Conservation (phyloP, 2,113 vertebrate genomes). For the Prunella fulvescens region DNA sequence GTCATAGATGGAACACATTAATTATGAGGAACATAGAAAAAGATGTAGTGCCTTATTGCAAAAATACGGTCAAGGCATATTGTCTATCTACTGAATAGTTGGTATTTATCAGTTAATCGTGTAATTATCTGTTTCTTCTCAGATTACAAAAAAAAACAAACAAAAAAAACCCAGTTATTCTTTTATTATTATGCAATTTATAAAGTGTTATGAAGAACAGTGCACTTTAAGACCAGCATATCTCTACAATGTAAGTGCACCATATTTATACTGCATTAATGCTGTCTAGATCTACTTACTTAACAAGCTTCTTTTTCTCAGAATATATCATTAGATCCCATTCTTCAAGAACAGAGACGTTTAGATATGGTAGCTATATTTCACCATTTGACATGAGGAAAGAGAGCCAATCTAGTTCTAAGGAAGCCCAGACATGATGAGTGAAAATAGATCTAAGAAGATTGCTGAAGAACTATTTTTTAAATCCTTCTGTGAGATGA, state of each 20-base stretch:
- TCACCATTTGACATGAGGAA: background rate
- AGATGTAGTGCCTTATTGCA: background rate
- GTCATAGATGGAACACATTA: background rate
- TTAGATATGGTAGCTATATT: background rate
- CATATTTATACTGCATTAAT: background rate
- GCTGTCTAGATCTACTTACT: background rate
- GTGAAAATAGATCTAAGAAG: background rate
- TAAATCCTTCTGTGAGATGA: background rate
- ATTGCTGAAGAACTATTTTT: background rate
- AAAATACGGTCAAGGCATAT: background rate
- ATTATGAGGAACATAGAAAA: background rate
- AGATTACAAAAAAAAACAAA: background rate
- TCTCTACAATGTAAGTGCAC: background rate
- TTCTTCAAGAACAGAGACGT: background rate
- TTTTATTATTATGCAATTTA: background rate
- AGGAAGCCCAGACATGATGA: background rate
- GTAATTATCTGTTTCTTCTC: background rate
- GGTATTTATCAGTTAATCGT: background rate
- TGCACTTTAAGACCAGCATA: fast-evolving
- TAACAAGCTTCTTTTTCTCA: background rate
- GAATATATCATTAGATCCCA: background rate
- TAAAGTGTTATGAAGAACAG: background rate
- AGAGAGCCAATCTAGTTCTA: background rate
- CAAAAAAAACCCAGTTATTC: background rate
- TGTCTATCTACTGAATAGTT: background rate